Base-by-base conservation (phyloP, 2,888 invertebrate genomes). In the Pachymerium ferrugineum region DNA sequence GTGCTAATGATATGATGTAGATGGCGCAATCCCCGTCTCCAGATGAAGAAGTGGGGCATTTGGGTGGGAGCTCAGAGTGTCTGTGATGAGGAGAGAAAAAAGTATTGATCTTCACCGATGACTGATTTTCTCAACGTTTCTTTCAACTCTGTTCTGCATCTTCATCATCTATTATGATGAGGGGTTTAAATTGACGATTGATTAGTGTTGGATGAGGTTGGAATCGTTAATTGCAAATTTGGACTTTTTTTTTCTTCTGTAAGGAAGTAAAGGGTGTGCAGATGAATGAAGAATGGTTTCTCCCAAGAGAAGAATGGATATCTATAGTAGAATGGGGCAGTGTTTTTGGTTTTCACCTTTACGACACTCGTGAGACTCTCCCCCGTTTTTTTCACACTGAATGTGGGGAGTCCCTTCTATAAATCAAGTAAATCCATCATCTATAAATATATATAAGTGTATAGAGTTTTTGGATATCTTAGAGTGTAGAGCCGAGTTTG, bases 391-490 rank as follows among this genome's bases (percentile, higher is more conserved):
- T 62, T 62, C 62, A n/a, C 62, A 62, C 62, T 28, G 62, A 22
- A 62, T 62, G 62, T 28, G 62, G 62, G 28, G 62, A 62, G 62
- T 28, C 62, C 47, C 47, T 47, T 62, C 62, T 62, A 62, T 62
- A 62, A 62, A 62, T 62, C 62, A 62, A 25, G 62, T 62, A 62
- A 62, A 62, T 62, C 28, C 62, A 28, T 62, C 62, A 62, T 62
- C 62, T 62, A 62, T 62, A 62, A 62, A 22, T 62, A 62, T 38
- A 38, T 38, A 38, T 38, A 38, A 38, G 38, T 12, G 6, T 38
- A 22, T 62, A 62, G 22, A 62, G 14, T 10, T 8, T 25, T 28
- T 22, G 62, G 62, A 28, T 62, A 62, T 62, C 62, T n/a, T 62
- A 62, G 62, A 62, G n/a, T n/a, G n/a, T n/a, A n/a, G n/a, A n/a